A percentile compares a stretch with the other conserved stretches of the same genome.
These are phyloP conservation scores for Ostrea denselamellosa DNA, from an alignment of 1,140 invertebrate genomes.

Conservation along the genomic window DNA sequence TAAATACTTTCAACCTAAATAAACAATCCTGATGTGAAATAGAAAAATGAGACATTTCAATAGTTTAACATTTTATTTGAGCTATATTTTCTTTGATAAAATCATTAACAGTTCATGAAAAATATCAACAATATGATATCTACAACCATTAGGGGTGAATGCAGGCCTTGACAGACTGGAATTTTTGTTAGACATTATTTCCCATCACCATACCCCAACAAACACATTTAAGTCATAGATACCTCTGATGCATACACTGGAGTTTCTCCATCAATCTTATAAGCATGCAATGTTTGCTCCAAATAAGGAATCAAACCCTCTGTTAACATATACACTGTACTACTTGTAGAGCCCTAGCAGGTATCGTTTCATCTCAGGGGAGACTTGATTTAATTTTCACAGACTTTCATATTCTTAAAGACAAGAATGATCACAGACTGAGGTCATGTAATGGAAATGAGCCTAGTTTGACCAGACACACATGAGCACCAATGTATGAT, in stretches of 20 bases:
- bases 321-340: neutral
- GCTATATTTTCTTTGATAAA: neutral
- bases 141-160: slow-evolving; percentile 18
- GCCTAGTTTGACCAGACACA: slow-evolving; percentile 24
- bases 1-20: too few relatives aligned
- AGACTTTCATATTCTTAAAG: neutral
- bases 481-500: neutral
- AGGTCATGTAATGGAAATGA: slow-evolving; percentile 12
- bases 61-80: neutral
- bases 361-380: neutral
- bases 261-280: neutral
- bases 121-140: slow-evolving; percentile 30
- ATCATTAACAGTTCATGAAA: slow-evolving; percentile 13
- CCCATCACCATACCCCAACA: neutral
- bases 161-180: neutral
- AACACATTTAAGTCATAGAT: neutral
- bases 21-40: neutral
- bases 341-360: neutral
- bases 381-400: neutral
- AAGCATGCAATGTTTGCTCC: neutral
- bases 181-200: neutral
- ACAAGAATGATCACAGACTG: slow-evolving; percentile 1
- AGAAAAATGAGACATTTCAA: neutral
- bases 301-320: neutral
- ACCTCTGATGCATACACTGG: neutral